Evolutionary conservation across 1,140 invertebrate genomes (phyloP), one percentile per base, ranked within the genome.

Genomic region (Oncopodura yosiiana): DNA sequence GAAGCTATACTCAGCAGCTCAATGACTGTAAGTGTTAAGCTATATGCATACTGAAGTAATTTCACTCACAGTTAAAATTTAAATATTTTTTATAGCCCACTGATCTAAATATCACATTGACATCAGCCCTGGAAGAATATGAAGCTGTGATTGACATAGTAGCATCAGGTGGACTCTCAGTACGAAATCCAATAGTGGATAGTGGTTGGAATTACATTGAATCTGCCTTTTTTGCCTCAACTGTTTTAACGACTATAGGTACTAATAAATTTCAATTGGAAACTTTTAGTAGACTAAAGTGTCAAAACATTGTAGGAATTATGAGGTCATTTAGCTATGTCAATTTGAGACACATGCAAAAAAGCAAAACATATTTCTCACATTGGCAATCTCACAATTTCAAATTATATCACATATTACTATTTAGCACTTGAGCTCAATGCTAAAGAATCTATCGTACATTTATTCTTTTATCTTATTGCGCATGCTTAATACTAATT

Each of bases 241-340:
- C 85, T 44, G 83, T 88, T 60, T 75, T 87, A 64, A 88, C 85
- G 30, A 88, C 85, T 29, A 88, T 88, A 70, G 83, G 83, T 84
- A 71, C 71, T 73, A 73, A 69, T 24, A n/a, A 14, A 42, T 37
- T 52, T 48, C n/a, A n/a, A n/a, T n/a, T n/a, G n/a, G n/a, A n/a
- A n/a, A n/a, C n/a, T n/a, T n/a, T n/a, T n/a, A n/a, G n/a, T n/a
- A n/a, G n/a, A n/a, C n/a, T n/a, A n/a, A n/a, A n/a, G n/a, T n/a
- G n/a, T n/a, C n/a, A n/a, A n/a, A n/a, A n/a, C n/a, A n/a, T n/a
- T n/a, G n/a, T n/a, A n/a, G n/a, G n/a, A n/a, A n/a, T n/a, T n/a
- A n/a, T n/a, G n/a, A n/a, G n/a, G n/a, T n/a, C n/a, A n/a, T n/a
- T n/a, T n/a, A n/a, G n/a, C n/a, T n/a, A n/a, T n/a, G n/a, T n/a